Evolutionary conservation across 2,888 invertebrate genomes (phyloP), one percentile per base, ranked within the genome.

Genomic region (Tipula helvola): DNA sequence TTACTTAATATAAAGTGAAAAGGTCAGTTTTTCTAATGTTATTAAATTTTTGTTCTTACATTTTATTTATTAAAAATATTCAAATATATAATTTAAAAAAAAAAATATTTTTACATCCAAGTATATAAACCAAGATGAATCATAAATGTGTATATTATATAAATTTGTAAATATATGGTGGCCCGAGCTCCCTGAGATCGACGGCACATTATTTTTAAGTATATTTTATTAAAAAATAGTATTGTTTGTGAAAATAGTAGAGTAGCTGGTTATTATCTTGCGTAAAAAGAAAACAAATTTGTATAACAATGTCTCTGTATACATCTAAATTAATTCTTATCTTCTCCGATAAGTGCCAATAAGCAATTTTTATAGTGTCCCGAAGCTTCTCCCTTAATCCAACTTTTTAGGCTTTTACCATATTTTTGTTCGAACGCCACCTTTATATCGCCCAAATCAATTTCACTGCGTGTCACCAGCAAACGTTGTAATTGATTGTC

Each of bases 301-400:
- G 71, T 71, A 71, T 28, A 71, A 71, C 28, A 10, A 71, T 71
- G 71, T 71, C 28, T 4, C 71, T 28, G 2, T 28, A 28, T 1
- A 28, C 28, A 28, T 71, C 71, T 71, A 71, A 71, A 10, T 71
- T 18, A 71, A 8, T 71, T 28, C 3, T 85, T 85, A 44, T 52
- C 36, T 52, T 92, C 92, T 5, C 93, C 94, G 87, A 96, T 93
- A 0, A 96, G 91, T 71, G 95, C 96, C 86, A 97, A 92, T 71
- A 97, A 92, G 88, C 96, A 95, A 90, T 96, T 96, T 91, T 96
- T 96, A 93, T 97, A 97, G 90, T 97, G 95, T 42, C 97, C 97
- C 86, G 96, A 96, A 88, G 96, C 95, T 89, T 97, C 97, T 39
- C 94, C 97, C 92, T 95, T 94, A 88, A 97, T 96, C 92, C 95